Evolutionary conservation across 2,888 invertebrate genomes (phyloP).

Genomic region (Stegana nigrithorax): DNA sequence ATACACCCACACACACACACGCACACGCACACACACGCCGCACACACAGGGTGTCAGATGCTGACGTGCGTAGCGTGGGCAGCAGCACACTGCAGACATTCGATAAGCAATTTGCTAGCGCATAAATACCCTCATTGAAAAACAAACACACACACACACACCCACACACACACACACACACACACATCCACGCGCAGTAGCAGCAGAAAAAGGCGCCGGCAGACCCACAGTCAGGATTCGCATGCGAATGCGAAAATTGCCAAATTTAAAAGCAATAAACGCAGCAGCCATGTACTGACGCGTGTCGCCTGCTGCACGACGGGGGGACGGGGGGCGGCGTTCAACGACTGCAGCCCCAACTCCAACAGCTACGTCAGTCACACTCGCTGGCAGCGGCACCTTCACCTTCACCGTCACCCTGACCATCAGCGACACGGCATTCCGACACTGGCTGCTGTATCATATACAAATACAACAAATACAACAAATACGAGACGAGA

Average conservation of each 20-base stretch:
- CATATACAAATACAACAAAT: too few relatives aligned
- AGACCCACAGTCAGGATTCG: too few relatives aligned
- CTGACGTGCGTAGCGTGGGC: background rate
- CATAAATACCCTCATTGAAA: conserved; percentile 34
- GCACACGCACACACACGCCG: background rate
- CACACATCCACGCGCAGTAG: too few relatives aligned
- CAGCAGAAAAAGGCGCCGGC: too few relatives aligned
- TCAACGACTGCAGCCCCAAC: background rate
- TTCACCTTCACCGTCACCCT: background rate
- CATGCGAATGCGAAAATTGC: conserved; percentile 47
- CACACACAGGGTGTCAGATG: background rate
- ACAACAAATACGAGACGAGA: too few relatives aligned
- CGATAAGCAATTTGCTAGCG: conserved; percentile 50
- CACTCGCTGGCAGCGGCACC: background rate
- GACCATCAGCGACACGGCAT: background rate
- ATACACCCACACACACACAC: background rate
- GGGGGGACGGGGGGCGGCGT: background rate
- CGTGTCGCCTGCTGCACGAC: conserved; percentile 32
- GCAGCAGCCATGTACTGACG: conserved; percentile 34
- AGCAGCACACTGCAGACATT: too few relatives aligned
- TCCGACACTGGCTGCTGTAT: background rate
- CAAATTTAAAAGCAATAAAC: conserved; percentile 63
- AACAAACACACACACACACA: conserved; percentile 30
- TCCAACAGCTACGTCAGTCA: background rate
- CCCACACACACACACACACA: conserved; percentile 21